Evolutionary conservation across 2,888 invertebrate species (phyloP), one percentile per base, ranked within the genome.

Genomic region (Leucophenga montana): DNA sequence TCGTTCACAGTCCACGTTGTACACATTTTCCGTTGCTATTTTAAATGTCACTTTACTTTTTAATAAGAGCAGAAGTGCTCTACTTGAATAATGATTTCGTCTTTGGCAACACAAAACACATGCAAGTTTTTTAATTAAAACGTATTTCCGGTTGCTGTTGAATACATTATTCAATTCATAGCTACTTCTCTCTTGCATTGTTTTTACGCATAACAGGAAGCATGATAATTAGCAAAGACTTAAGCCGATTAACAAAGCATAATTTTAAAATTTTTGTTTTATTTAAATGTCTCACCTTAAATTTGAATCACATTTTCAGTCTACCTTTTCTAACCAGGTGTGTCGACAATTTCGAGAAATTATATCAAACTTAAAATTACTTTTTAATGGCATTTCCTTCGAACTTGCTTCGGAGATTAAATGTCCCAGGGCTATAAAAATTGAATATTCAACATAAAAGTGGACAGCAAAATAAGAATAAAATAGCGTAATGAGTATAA

Each of bases 401-500:
- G 54, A 53, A 62, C 44, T 5, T 11, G 8, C 27, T 39, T 68
- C 70, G 71, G 61, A 78, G 78, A 78, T 78, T 78, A 78, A 78
- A 75, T 70, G 73, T 77, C 73, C 67, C 46, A 53, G 66, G 73
- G 74, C 57, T 31, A 57, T 66, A 74, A 79, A 78, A 78, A 77
- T 77, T 73, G 72, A 73, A 67, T 56, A 68, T 70, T 39, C 67
- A 59, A 71, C 73, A 74, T 74, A 70, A 39, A 68, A 75, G 22
- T 13, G 20, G 8, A 78, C 73, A 75, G 75, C 72, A 78, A 75
- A 77, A 77, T n/a, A 77, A 77, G 76, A 77, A 78, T 77, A 77
- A 78, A 78, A n/a, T 22, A 57, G 31, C 11, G 3, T 39, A 39
- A 39, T 39, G 39, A 11, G 39, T 11, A 11, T 39, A 39, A 39